These are phyloP conservation scores for Gnathonemus longibarbis DNA, from an alignment of 2,113 vertebrate species.

Conservation along the genomic window DNA sequence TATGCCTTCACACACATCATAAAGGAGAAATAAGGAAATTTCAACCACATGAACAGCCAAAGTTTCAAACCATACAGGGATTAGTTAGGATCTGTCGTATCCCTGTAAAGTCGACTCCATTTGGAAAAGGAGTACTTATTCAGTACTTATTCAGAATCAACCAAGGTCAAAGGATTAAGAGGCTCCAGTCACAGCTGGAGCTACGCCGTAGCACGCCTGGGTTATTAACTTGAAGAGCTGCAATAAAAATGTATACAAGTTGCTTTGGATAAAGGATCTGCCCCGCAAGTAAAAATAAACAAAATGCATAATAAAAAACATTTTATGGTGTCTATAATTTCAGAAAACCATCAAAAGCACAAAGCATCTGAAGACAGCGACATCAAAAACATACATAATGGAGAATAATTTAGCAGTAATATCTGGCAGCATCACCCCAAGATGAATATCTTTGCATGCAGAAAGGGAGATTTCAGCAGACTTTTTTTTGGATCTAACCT, in stretches of 20 bases:
- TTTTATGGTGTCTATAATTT: background rate
- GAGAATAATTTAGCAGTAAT: background rate
- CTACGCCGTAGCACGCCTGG: background rate
- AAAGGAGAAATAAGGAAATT: background rate
- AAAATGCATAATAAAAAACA: background rate
- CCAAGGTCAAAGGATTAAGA: background rate
- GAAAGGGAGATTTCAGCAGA: background rate
- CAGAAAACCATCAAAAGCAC: background rate
- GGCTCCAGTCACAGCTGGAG: background rate
- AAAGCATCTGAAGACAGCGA: background rate
- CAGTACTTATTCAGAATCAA: background rate
- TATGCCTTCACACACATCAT: background rate
- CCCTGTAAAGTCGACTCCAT: background rate
- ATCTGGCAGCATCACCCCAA: background rate
- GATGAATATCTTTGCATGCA: background rate
- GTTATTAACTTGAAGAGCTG: background rate
- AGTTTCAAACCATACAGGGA: background rate
- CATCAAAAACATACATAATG: background rate
- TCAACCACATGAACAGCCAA: background rate
- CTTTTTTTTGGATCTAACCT: background rate
- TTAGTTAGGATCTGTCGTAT: background rate
- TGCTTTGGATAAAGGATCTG: background rate
- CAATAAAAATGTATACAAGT: slow-evolving; percentile 1
- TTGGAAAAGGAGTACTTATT: background rate
- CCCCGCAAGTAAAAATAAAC: background rate